Evolutionary conservation across 2,113 vertebrate species (phyloP).

Genomic region (Eubucco bourcierii): DNA sequence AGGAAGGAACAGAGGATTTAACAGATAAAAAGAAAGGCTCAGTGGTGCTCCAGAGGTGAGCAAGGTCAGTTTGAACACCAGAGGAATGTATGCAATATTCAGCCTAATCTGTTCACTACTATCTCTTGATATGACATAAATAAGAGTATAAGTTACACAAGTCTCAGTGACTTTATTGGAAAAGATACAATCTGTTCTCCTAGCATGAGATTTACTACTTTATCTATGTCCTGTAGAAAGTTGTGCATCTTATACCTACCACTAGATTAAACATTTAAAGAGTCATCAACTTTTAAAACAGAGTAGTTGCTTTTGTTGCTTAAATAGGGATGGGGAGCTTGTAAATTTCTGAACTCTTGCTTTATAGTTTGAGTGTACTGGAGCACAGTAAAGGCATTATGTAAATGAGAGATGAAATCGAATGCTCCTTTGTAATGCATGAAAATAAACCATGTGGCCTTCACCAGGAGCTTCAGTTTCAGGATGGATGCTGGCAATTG

Average conservation of each 20-base stretch:
- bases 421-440: neutral
- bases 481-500: neutral
- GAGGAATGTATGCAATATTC: neutral
- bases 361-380: neutral
- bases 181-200: neutral
- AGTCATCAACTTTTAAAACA: neutral
- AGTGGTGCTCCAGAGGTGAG: neutral
- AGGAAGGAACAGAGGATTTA: neutral
- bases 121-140: neutral
- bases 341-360: neutral
- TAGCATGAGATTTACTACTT: neutral
- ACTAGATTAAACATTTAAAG: neutral
- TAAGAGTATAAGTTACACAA: neutral
- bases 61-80: neutral
- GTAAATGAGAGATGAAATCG: neutral
- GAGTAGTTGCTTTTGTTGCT: neutral
- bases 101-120: neutral
- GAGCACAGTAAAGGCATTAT: neutral
- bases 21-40: neutral
- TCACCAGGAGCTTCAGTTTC: neutral
- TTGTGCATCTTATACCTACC: neutral
- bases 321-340: neutral
- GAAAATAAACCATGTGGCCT: neutral
- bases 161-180: neutral
- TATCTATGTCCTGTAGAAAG: neutral